A percentile compares a stretch with the other conserved stretches of the same genome.
Evolutionary conservation across 2,113 vertebrate species (phyloP).

Genomic region (Gopherus flavomarginatus): DNA sequence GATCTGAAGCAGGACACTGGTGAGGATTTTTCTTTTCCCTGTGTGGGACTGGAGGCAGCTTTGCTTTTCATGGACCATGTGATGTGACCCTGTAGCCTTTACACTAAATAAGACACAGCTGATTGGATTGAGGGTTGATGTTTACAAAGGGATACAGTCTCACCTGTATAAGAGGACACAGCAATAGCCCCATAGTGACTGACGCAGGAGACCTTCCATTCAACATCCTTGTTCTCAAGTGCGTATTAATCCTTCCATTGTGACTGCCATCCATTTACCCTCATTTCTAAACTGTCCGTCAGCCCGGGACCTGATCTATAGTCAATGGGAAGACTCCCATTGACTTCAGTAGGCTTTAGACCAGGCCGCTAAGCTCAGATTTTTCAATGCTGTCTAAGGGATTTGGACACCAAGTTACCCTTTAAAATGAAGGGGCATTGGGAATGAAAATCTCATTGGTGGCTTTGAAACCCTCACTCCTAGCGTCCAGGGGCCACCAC

Average conservation of each 20-base stretch:
- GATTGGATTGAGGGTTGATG: neutral
- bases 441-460: neutral
- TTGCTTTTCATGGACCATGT: neutral
- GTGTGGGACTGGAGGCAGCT: neutral
- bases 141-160: fast-evolving
- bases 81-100: fast-evolving
- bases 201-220: neutral
- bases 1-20: neutral
- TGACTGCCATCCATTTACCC: fast-evolving
- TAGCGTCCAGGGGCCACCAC: neutral
- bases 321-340: neutral
- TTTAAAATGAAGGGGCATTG: neutral
- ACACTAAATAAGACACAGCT: neutral
- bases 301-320: neutral
- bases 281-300: neutral
- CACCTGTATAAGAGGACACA: neutral
- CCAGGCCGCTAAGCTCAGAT: neutral
- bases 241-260: neutral
- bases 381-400: neutral
- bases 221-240: neutral
- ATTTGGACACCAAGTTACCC: neutral
- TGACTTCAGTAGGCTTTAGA: neutral
- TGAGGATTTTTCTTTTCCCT: neutral
- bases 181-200: neutral
- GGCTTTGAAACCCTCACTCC: fast-evolving